Conservation (phyloP, 1,140 invertebrate genomes). For the Telenomus remus region DNA sequence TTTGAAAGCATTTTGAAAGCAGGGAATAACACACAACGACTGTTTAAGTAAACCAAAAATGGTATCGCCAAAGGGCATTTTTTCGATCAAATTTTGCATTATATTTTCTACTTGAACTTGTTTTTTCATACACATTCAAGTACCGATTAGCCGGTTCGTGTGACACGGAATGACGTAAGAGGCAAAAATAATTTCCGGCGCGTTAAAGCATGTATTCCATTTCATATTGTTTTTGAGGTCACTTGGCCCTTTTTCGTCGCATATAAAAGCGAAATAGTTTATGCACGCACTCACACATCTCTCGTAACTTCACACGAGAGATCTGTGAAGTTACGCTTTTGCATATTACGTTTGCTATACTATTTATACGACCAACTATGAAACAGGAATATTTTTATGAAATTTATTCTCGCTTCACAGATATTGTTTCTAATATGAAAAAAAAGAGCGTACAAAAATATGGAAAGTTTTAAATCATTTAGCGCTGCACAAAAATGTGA, state of each 20-base stretch:
- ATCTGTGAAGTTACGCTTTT: slow-evolving; percentile 30
- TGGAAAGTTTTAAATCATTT: too few relatives aligned
- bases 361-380: slow-evolving; percentile 31
- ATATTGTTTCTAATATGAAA: not conserved
- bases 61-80: too few relatives aligned
- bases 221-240: too few relatives aligned
- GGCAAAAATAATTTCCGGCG: too few relatives aligned
- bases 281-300: slow-evolving; percentile 4
- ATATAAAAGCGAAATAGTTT: too few relatives aligned
- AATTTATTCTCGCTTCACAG: slow-evolving; percentile 9
- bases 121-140: not conserved
- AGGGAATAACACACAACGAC: not conserved
- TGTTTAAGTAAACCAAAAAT: too few relatives aligned
- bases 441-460: too few relatives aligned
- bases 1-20: not conserved
- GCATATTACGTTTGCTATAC: slow-evolving; percentile 24
- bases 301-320: slow-evolving; percentile 23
- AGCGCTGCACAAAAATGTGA: not conserved
- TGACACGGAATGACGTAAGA: too few relatives aligned
- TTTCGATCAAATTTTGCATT: too few relatives aligned
- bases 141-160: not conserved
- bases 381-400: slow-evolving; percentile 19
- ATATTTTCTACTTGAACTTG: too few relatives aligned
- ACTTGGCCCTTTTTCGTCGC: too few relatives aligned
- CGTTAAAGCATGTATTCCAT: not conserved